Base-by-base conservation (phyloP, 2,888 invertebrate species). In the Dermolepida albohirtum region DNA sequence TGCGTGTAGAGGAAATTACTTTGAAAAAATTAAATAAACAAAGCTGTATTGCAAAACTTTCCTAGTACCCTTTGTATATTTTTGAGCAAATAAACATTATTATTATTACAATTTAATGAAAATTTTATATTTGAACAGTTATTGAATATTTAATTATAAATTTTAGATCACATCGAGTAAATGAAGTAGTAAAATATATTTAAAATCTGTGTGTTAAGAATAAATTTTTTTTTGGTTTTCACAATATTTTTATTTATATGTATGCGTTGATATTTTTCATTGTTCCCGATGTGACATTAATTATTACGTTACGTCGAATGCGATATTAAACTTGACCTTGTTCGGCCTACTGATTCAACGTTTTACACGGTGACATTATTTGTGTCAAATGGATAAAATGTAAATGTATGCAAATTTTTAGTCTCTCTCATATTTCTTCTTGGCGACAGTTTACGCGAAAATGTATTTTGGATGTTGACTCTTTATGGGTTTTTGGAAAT, bases 271-370 rank as follows among this genome's bases (percentile, higher is more conserved):
- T 62, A 47, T 43, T 39, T 62, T 16, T 17, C 47, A 62, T 62
- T 62, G 59, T 62, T 62, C 59, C 11, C 47, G 27, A 22, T 49
- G 47, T 62, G 59, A 62, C 59, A 62, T 47, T 62, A 47, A 62
- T 22, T 22, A 11, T 17, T 49, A 49, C 47, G 59, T 57, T 40
- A 17, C 27, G n/a, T 43, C 43, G 57, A 57, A 39, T 43, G 27
- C 57, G 43, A 57, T 62, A 62, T 62, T 62, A 62, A 62, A 62
- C 59, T 62, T 62, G 59, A 62, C 59, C 59, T 62, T 62, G 59
- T 34, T 11, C 47, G 47, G 47, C 47, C 59, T 62, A 62, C 59
- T 49, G 59, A 62, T 62, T 29, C 47, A 34, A 49, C 12, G 39
- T 29, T 62, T 62, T 47, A 62, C 47, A 39, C 34, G 29, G 5